Base-by-base conservation (phyloP, 2,797 vertebrate species). In the Lutjanus argentimaculatus region DNA sequence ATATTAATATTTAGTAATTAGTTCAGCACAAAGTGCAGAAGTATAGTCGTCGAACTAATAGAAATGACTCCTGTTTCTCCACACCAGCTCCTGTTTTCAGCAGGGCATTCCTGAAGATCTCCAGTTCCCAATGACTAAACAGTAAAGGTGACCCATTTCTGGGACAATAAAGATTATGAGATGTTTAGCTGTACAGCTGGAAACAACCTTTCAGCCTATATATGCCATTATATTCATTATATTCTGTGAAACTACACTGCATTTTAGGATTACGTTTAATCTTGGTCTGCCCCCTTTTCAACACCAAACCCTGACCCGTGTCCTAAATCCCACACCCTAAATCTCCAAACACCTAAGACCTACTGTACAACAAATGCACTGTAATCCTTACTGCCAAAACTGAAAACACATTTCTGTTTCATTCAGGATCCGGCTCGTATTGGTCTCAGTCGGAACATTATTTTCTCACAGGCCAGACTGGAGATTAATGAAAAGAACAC, bases 221-320 rank as follows among this genome's bases (percentile, higher is more conserved):
- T 77, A 5, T 36, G 78, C 14, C 52, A 67, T 83, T 72, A 61
- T 67, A 67, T 76, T 61, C 67, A n/a, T 57, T 45, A 8, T 70
- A 14, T 75, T 79, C 49, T 80, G 59, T 80, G 45, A 66, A 84
- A 79, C 36, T 21, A 45, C 57, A n/a, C 57, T 88, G 45, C 51
- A 72, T 90, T 86, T 82, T 81, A 72, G 90, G 92, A 93, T 94
- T 94, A 91, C 51, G 48, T 75, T 86, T 93, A 93, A 94, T 93
- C 92, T 91, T 58, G 22, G n/a, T 63, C 75, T 91, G 85, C 52
- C 89, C 89, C 75, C 82, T 83, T 91, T 92, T 78, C 15, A 66
- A 53, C 58, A 82, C 15, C 72, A 82, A 77, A 75, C 77, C 82
- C 75, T 88, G 84, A 93, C 86, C 88, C 77, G 72, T 84, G 77